Evolutionary conservation across 2,797 vertebrate genomes (phyloP), one percentile per base, ranked within the genome.

Genomic region (Helicolenus hilgendorfi): DNA sequence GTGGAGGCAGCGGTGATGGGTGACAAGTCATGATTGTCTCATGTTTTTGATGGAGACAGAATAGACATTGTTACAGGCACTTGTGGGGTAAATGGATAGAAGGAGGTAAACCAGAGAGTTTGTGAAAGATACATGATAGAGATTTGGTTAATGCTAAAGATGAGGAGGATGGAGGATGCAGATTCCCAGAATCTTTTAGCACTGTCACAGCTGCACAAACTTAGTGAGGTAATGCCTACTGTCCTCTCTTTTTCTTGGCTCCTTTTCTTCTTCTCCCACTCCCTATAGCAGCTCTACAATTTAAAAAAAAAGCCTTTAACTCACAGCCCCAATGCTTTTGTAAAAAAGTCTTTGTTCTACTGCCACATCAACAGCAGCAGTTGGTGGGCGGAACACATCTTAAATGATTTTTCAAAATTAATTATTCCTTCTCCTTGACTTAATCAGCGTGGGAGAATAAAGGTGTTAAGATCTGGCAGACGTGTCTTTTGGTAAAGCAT

Each of bases 231-330:
- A 38, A 53, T 71, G 73, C 80, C 68, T 62, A 85, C 71, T 79
- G 73, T 76, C 64, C 49, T 65, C 60, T 88, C 62, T 45, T 83
- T 90, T 86, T 73, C 36, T 71, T 74, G 33, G 11, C 68, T 84
- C 27, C 74, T 73, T 87, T 88, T 85, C 81, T 92, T 88, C 72
- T 80, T 89, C 83, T 63, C 73, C 56, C 81, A 88, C 91, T 91
- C 82, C 78, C 78, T 87, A 78, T 77, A 55, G 72, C 82, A 92
- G 92, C 92, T 92, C 91, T 84, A 83, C 92, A 97, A 97, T 97
- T 96, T 9, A 68, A 96, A 33, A 68, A 96, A 33, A 86, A 83
- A 90, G 80, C 71, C 71, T 94, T 91, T 92, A 92, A 91, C 80
- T 88, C 89, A 85, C 72, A 92, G 75, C 79, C 72, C 67, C 67